Evolutionary conservation across 2,113 vertebrate genomes (phyloP).

Genomic region (Collichthys lucidus): DNA sequence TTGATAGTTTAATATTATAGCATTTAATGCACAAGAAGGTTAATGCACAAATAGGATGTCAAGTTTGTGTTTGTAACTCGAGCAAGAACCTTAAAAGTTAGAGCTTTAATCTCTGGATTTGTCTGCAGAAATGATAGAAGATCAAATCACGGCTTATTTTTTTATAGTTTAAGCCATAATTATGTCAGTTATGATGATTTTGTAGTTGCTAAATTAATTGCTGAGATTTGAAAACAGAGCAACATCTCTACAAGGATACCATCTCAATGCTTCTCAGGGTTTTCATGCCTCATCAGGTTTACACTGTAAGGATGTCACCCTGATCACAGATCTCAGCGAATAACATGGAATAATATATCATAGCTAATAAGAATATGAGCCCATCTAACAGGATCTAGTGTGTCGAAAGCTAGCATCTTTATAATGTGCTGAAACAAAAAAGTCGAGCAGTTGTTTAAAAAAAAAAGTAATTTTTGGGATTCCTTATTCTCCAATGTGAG

Average conservation of each 20-base stretch:
- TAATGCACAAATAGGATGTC: too few relatives aligned
- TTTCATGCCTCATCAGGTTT: not conserved
- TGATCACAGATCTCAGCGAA: not conserved
- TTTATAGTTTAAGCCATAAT: not conserved
- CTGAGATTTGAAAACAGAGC: not conserved
- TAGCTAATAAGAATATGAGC: not conserved
- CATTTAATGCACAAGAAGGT: too few relatives aligned
- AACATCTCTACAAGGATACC: not conserved
- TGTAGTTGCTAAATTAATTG: not conserved
- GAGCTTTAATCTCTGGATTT: too few relatives aligned
- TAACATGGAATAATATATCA: not conserved
- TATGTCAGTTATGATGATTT: not conserved
- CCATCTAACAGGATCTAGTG: too few relatives aligned
- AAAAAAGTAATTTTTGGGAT: not conserved
- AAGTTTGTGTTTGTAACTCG: too few relatives aligned
- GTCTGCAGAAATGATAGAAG: too few relatives aligned
- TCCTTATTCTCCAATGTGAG: not conserved
- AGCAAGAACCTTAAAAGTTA: too few relatives aligned
- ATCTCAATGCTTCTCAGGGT: too few relatives aligned
- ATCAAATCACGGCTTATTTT: too few relatives aligned
- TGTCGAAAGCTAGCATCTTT: not conserved
- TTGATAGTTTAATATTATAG: too few relatives aligned
- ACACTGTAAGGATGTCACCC: not conserved
- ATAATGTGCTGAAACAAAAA: not conserved
- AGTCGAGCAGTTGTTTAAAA: not conserved